Conservation (phyloP, 2,888 invertebrate species). For the Noctua janthina region DNA sequence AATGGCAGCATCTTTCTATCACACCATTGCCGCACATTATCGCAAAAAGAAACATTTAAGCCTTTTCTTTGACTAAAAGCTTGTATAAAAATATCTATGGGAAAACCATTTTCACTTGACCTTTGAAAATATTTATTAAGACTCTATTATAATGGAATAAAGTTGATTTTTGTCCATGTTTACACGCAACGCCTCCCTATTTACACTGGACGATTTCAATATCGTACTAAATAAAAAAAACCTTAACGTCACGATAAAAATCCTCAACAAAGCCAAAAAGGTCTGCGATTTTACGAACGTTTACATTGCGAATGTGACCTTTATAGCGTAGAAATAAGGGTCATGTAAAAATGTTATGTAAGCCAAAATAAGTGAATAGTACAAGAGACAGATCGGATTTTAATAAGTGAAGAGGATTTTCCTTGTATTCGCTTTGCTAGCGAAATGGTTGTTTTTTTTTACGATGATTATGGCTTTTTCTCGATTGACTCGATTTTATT, state of each 20-base stretch:
- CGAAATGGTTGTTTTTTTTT: slow-evolving; percentile 5
- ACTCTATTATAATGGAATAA: not conserved
- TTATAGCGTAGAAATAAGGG: slow-evolving; percentile 67
- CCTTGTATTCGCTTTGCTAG: slow-evolving; percentile 8
- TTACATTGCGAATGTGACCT: slow-evolving; percentile 69
- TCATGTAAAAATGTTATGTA: slow-evolving; percentile 65
- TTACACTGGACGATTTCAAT: slow-evolving; percentile 59
- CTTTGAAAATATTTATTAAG: slow-evolving; percentile 39
- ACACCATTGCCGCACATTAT: slow-evolving; percentile 67
- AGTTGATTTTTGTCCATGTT: slow-evolving; percentile 35
- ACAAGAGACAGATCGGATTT: slow-evolving; percentile 40
- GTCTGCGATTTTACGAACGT: slow-evolving; percentile 67
- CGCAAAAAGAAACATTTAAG: slow-evolving; percentile 72
- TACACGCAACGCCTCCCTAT: slow-evolving; percentile 32
- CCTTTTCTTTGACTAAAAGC: slow-evolving; percentile 75
- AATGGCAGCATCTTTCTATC: slow-evolving; percentile 60
- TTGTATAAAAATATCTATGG: slow-evolving; percentile 70
- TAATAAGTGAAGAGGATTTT: slow-evolving; percentile 32
- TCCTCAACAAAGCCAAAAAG: slow-evolving; percentile 79
- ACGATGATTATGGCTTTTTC: not conserved
- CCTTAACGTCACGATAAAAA: slow-evolving; percentile 81
- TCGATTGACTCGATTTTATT: no score
- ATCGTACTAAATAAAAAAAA: slow-evolving; percentile 80
- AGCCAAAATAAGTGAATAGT: slow-evolving; percentile 65
- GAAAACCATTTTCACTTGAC: slow-evolving; percentile 54